Percentiles rank a stretch among this genome's conserved stretches.
Evolutionary conservation across 2,797 vertebrate species (phyloP).

Genomic region (Dendrocincla fuliginosa): DNA sequence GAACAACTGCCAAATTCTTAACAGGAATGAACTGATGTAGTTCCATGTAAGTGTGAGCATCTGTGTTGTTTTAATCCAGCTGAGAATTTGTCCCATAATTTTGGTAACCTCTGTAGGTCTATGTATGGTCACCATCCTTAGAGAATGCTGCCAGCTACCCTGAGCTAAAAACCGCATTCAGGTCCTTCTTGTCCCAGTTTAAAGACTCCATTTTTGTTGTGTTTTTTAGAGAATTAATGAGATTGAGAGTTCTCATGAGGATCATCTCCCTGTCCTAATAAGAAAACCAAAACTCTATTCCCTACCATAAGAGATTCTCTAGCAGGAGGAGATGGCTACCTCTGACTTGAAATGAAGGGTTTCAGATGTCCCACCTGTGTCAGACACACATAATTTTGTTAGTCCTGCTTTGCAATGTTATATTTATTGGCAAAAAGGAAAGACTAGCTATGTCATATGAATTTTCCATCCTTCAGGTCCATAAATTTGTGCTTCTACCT

Average conservation of each 20-base stretch:
- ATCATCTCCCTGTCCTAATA: not conserved
- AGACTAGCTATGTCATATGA: not conserved
- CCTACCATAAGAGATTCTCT: not conserved
- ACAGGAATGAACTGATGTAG: not conserved
- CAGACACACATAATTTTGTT: not conserved
- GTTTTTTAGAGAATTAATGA: not conserved
- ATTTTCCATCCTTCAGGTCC: not conserved
- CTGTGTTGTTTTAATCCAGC: constrained; percentile 18
- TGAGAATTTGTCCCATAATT: constrained; percentile 5
- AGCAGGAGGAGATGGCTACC: not conserved
- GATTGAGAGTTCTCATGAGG: not conserved
- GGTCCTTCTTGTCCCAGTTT: not conserved
- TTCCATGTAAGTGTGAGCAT: not conserved
- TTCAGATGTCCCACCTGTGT: not conserved
- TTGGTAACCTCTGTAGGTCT: not conserved
- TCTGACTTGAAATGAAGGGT: not conserved
- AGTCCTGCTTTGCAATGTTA: not conserved
- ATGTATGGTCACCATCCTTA: not conserved
- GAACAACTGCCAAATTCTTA: not conserved
- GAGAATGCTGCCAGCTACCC: not conserved
- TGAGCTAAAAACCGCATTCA: not conserved
- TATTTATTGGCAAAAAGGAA: not conserved
- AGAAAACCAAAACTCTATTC: constrained; percentile 6
- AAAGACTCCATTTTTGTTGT: not conserved
- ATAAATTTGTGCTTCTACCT: not conserved